Base-by-base conservation (phyloP, 2,888 invertebrate species). In the Anorthoa munda region DNA sequence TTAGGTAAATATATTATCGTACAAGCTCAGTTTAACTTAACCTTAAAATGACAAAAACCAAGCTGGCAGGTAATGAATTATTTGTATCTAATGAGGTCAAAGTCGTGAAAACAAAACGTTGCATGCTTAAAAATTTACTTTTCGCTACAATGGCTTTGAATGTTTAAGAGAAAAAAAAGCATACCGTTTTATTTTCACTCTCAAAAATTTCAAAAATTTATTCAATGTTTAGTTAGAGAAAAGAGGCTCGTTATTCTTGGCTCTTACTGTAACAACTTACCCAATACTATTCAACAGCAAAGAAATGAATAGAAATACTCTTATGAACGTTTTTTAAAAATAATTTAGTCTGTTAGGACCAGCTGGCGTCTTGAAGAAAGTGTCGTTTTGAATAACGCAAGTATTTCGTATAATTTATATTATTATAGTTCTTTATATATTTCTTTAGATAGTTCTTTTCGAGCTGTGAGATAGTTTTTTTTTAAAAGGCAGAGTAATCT, bases 101-200 rank as follows among this genome's bases (percentile, higher is more conserved):
- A 46, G 50, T 31, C 13, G 15, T 72, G 13, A 17, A 72, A 65
- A 58, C 23, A 61, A 46, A 59, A 31, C 7, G n/a, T 11, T 45
- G 9, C 13, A 12, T 51, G 18, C 23, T 7, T 31, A 53, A 31
- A 45, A 23, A 31, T 46, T 13, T 5, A 17, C n/a, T 11, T 23
- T 46, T 58, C 48, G n/a, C 46, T 58, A 31, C 21, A 50, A 74
- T 21, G n/a, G 18, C 45, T 21, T 26, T 18, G n/a, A 46, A 39
- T 48, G n/a, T 46, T 51, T 23, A 23, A 23, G 2, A 17, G 9
- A 56, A 60, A 46, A 55, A 61, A 5, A 23, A 50, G 64, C 9
- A 21, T n/a, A 56, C 9, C 5, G 18, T 26, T 31, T 21, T 46
- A 21, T 46, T 17, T 46, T 53, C 31, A 46, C 15, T 56, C 2